These are phyloP conservation scores for Diachasmimorpha longicaudata DNA, from an alignment of 1,140 invertebrate genomes.

Conservation along the genomic window DNA sequence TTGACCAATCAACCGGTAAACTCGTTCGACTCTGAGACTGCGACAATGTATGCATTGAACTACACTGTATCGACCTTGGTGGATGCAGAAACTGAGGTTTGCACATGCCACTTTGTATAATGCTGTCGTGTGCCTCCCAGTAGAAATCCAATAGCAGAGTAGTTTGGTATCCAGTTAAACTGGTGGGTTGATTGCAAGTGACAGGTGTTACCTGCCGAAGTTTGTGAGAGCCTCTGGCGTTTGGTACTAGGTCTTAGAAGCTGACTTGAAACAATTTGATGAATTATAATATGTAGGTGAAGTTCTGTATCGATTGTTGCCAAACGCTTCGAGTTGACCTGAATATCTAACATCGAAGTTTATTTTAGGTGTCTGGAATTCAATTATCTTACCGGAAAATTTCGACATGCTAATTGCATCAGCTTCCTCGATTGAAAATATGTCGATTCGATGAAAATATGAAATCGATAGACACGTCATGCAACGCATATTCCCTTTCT, in stretches of 20 bases:
- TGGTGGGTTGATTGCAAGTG: slow-evolving; percentile 42
- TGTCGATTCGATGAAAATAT: too few species aligned
- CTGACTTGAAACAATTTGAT: background rate
- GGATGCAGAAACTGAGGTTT: background rate
- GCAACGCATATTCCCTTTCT: too few species aligned
- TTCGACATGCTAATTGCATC: too few species aligned
- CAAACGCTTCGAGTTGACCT: background rate
- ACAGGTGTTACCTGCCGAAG: slow-evolving; percentile 42
- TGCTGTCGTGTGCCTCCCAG: background rate
- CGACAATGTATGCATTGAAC: slow-evolving; percentile 29
- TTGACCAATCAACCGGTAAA: slow-evolving; percentile 33
- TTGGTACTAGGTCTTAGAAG: background rate
- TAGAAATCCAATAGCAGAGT: slow-evolving; percentile 3
- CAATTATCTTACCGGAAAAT: too few species aligned
- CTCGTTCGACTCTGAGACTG: slow-evolving; percentile 23
- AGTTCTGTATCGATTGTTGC: background rate
- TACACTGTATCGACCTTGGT: background rate
- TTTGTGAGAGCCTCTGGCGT: slow-evolving; percentile 32
- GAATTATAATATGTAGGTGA: slow-evolving; percentile 5
- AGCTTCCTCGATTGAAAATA: too few species aligned
- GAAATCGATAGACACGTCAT: too few species aligned
- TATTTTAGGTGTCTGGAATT: too few species aligned
- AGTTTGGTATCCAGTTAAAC: slow-evolving; percentile 36
- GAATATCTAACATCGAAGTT: background rate
- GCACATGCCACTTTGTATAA: slow-evolving; percentile 1